phyloP scores from a whole-genome alignment of 1,140 invertebrate genomes.

The Brachionus rubens region DNA sequence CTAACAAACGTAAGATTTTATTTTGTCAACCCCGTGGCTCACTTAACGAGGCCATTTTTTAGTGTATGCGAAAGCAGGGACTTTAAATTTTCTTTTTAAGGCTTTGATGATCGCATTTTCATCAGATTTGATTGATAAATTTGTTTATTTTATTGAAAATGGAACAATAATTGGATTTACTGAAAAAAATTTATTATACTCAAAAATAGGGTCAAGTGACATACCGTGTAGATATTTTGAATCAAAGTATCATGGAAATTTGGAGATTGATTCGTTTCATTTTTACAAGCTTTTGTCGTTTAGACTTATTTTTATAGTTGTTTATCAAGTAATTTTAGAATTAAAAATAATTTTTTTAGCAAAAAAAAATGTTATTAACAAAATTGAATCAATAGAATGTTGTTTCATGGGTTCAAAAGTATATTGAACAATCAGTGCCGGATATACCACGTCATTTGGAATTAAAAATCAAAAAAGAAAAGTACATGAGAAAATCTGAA shows the following conservation, averaged over 20 bases:
- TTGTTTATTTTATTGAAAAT: slow-evolving; percentile 71
- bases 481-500: too few species aligned
- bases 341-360: too few species aligned
- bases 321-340: slow-evolving; percentile 11
- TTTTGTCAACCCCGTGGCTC: too few species aligned
- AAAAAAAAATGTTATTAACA: too few species aligned
- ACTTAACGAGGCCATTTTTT: too few species aligned
- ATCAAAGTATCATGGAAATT: slow-evolving; percentile 1
- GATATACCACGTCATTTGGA: slow-evolving; percentile 15
- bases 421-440: slow-evolving; percentile 6
- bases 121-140: slow-evolving; percentile 87
- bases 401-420: slow-evolving; percentile 25
- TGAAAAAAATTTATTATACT: not conserved
- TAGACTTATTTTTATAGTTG: not conserved
- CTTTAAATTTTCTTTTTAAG: slow-evolving; percentile 62
- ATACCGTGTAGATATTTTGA: slow-evolving; percentile 1
- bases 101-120: slow-evolving; percentile 98
- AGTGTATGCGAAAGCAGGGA: too few species aligned
- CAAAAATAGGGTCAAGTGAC: not conserved
- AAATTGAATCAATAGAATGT: slow-evolving; percentile 1
- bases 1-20: slow-evolving; percentile 64
- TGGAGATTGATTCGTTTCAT: not conserved
- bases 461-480: slow-evolving; percentile 25
- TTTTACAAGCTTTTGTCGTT: not conserved
- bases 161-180: slow-evolving; percentile 15